Conservation (phyloP, 2,888 invertebrate genomes). For the Coleophora flavipennella region DNA sequence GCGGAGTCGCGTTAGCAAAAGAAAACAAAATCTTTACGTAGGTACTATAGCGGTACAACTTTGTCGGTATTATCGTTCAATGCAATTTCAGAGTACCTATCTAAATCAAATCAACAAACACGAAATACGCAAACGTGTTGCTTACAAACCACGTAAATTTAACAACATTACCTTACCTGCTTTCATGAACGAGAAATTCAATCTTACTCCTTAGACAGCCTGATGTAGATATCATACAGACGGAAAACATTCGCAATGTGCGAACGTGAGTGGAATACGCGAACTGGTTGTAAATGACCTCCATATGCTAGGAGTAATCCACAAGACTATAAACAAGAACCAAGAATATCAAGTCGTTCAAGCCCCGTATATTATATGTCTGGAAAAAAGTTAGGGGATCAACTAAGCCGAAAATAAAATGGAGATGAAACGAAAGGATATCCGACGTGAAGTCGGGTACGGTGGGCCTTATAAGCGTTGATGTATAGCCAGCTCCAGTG, state of each 20-base stretch:
- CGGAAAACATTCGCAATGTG: slow-evolving; percentile 13
- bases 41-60: too few species aligned
- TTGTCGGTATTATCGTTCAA: too few species aligned
- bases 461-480: slow-evolving; percentile 39
- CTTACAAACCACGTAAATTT: slow-evolving; percentile 25
- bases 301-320: slow-evolving; percentile 4
- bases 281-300: slow-evolving; percentile 6
- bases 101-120: too few species aligned
- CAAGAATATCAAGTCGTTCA: slow-evolving; percentile 28
- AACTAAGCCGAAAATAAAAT: slow-evolving; percentile 54
- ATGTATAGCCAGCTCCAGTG: slow-evolving; percentile 41
- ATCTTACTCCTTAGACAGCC: slow-evolving; percentile 22
- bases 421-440: slow-evolving; percentile 55
- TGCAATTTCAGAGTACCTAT: too few species aligned
- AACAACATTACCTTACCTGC: slow-evolving; percentile 31
- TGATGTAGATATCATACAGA: slow-evolving; percentile 5
- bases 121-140: too few species aligned
- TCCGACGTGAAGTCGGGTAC: slow-evolving; percentile 35
- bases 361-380: slow-evolving; percentile 40
- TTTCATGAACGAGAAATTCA: slow-evolving; percentile 29
- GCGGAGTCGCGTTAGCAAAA: too few species aligned
- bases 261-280: slow-evolving; percentile 11
- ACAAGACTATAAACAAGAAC: slow-evolving; percentile 23
- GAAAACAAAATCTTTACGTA: too few species aligned
- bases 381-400: slow-evolving; percentile 39